Evolutionary conservation across 2,888 invertebrate species (phyloP).

Genomic region (Hetaerina titia): DNA sequence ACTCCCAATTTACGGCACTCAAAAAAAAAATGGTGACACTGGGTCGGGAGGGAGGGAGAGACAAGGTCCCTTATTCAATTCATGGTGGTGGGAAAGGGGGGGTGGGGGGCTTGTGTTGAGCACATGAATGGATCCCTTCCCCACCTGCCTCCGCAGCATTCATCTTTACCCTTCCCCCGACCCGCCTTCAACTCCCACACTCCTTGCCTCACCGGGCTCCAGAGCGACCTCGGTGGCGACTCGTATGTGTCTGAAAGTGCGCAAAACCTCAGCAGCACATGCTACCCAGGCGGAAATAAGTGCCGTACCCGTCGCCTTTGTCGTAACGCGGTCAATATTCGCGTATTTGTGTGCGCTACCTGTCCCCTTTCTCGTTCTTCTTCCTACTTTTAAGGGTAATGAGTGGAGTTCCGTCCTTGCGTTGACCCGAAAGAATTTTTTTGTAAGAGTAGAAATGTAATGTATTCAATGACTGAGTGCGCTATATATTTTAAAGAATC

Average conservation of each 20-base stretch:
- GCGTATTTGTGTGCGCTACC: too few relatives aligned
- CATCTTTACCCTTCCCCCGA: background rate
- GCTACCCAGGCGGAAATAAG: background rate
- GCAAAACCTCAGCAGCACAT: background rate
- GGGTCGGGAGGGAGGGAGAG: background rate
- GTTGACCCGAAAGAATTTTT: too few relatives aligned
- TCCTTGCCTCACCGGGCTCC: background rate
- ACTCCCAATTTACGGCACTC: conserved; percentile 16
- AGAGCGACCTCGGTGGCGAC: background rate
- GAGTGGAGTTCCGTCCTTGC: too few relatives aligned
- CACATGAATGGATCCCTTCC: background rate
- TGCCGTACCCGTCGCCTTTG: too few relatives aligned
- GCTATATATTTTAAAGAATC: too few relatives aligned
- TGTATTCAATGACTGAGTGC: too few relatives aligned
- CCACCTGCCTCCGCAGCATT: background rate
- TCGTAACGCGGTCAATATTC: too few relatives aligned
- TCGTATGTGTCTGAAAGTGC: background rate
- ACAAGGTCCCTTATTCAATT: background rate
- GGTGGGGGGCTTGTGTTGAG: background rate
- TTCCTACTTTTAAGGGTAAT: too few relatives aligned
- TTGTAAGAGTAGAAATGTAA: too few relatives aligned
- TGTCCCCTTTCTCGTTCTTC: too few relatives aligned
- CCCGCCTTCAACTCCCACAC: background rate
- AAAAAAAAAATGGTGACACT: background rate
- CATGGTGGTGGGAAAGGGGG: background rate